A percentile compares a stretch with the other conserved stretches of the same genome.
Conservation (phyloP, 2,888 invertebrate genomes). For the Euproctis similis region DNA sequence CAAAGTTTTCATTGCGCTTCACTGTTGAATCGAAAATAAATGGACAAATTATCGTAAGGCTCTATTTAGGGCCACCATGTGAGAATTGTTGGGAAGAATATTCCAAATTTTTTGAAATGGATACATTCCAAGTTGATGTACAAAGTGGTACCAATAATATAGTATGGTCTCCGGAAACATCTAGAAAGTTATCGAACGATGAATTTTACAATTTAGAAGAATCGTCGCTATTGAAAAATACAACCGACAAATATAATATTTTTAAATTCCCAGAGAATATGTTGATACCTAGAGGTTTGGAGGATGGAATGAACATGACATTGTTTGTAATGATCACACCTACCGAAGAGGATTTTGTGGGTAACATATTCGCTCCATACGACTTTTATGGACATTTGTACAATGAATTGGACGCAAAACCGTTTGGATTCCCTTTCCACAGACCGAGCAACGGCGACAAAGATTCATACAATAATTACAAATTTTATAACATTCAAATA, state of each 20-base stretch:
- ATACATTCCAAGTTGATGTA: constrained; percentile 36
- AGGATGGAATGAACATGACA: constrained; percentile 50
- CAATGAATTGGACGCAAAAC: constrained; percentile 39
- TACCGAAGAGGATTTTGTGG: constrained; percentile 25
- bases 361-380: constrained; percentile 19
- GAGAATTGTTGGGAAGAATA: constrained; percentile 41
- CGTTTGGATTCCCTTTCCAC: constrained; percentile 64
- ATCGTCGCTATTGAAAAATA: constrained; percentile 13
- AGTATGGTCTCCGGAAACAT: constrained; percentile 43
- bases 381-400: constrained; percentile 31
- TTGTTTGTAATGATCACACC: constrained; percentile 54
- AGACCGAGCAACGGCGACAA: constrained; percentile 34
- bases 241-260: constrained; percentile 37
- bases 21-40: constrained; percentile 37
- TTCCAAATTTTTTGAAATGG: constrained; percentile 49
- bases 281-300: constrained; percentile 49
- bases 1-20: constrained; percentile 44
- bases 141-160: constrained; percentile 43
- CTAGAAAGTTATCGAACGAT: constrained; percentile 39
- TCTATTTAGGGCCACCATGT: constrained; percentile 60
- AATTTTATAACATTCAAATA: constrained; percentile 51
- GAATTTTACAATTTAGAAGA: constrained; percentile 37
- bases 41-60: constrained; percentile 37
- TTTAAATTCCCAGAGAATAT: constrained; percentile 57
- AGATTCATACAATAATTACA: constrained; percentile 40